phyloP scores from a whole-genome alignment of 2,888 invertebrate genomes.

The Synanthedon andrenaeformis region DNA sequence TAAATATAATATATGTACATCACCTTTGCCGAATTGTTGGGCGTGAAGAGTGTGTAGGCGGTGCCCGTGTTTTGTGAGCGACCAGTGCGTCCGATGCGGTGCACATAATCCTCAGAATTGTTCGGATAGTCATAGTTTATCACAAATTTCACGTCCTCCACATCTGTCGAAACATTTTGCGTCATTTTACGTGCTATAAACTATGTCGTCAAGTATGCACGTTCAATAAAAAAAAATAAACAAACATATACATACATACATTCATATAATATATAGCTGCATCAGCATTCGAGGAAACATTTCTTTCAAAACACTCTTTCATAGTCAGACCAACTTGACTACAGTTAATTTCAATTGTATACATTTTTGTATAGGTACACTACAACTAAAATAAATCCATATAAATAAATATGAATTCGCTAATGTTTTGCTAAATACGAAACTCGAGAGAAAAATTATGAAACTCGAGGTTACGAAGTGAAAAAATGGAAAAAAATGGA shows the following conservation, averaged over 20 bases:
- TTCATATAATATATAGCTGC: neutral
- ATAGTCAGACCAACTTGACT: too few relatives aligned
- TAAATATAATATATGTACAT: too few relatives aligned
- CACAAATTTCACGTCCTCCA: slow-evolving; percentile 98
- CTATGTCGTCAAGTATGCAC: neutral
- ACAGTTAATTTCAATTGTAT: too few relatives aligned
- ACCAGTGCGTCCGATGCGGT: slow-evolving; percentile 96
- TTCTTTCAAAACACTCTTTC: slow-evolving; percentile 2
- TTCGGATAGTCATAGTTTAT: slow-evolving; percentile 99
- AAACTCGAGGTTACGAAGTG: too few relatives aligned
- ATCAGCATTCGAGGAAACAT: slow-evolving; percentile 10
- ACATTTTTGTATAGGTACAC: too few relatives aligned
- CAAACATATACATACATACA: neutral
- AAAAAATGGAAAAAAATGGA: too few relatives aligned
- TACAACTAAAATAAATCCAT: too few relatives aligned
- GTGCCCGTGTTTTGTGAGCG: slow-evolving; percentile 93
- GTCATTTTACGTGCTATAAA: neutral
- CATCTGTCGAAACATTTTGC: slow-evolving; percentile 75
- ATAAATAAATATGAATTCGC: too few relatives aligned
- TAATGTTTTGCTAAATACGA: too few relatives aligned
- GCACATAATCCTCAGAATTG: slow-evolving; percentile 97
- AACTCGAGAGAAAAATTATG: neutral
- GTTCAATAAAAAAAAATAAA: neutral
- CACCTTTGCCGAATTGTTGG: slow-evolving; percentile 88
- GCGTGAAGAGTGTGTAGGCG: slow-evolving; percentile 96